Evolutionary conservation across 2,888 invertebrate species (phyloP).

Genomic region (Xanthostigma xanthostigma): DNA sequence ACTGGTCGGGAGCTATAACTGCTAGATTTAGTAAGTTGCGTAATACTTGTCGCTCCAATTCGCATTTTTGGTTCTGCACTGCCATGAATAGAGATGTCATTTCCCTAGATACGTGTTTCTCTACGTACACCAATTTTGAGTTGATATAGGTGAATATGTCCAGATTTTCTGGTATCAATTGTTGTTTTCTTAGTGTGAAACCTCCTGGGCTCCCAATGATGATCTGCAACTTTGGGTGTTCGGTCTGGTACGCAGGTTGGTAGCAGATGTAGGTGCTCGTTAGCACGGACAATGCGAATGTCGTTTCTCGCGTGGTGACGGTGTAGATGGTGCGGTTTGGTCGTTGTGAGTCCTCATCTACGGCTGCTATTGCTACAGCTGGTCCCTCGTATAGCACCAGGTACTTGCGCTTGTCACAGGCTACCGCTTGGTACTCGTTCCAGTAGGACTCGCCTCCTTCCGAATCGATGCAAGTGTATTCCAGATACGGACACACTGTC

Average conservation of each 20-base stretch:
- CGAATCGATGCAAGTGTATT: background rate
- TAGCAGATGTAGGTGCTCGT: too few species aligned
- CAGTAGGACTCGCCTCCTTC: background rate
- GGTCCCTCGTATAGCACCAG: background rate
- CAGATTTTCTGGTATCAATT: background rate
- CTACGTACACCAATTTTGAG: background rate
- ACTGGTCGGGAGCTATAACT: background rate
- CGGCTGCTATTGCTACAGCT: too few species aligned
- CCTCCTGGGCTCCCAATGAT: too few species aligned
- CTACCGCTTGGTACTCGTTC: background rate
- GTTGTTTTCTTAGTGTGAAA: too few species aligned
- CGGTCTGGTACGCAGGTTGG: too few species aligned
- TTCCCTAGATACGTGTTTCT: background rate
- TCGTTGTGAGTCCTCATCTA: too few species aligned
- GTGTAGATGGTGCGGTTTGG: too few species aligned
- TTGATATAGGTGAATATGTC: background rate
- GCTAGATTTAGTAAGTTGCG: background rate
- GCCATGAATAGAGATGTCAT: background rate
- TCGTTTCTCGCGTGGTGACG: too few species aligned
- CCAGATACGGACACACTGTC: too few species aligned
- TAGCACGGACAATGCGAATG: too few species aligned
- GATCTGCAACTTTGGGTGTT: too few species aligned
- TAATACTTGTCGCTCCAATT: background rate
- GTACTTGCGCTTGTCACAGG: background rate
- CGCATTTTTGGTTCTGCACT: background rate